phyloP scores from a whole-genome alignment of 2,797 vertebrate species.

The Podargus strigoides region DNA sequence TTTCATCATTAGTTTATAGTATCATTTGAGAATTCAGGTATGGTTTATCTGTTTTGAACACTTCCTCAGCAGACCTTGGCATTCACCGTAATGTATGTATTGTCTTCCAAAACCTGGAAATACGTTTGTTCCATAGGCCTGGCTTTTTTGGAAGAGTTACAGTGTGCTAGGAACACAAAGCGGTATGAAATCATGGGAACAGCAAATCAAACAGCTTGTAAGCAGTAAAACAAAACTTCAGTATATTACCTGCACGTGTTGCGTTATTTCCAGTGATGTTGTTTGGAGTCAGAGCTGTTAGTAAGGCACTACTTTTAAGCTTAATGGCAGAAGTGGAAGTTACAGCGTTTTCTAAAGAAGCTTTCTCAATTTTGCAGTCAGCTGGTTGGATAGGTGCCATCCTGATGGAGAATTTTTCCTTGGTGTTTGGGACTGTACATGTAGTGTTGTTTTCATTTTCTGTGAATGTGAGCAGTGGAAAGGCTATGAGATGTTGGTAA shows the following conservation, averaged over 20 bases:
- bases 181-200: neutral
- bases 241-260: constrained; percentile 57
- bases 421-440: constrained; percentile 50
- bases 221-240: neutral
- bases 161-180: neutral
- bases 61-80: neutral
- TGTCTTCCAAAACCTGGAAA: neutral
- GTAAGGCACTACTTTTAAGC: neutral
- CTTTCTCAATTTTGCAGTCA: constrained; percentile 34
- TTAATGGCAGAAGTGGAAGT: neutral
- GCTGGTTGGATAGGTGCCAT: neutral
- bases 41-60: neutral
- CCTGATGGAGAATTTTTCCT: constrained; percentile 49
- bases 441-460: constrained; percentile 64
- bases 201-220: neutral
- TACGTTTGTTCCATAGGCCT: neutral
- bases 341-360: neutral
- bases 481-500: neutral
- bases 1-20: neutral
- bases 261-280: constrained; percentile 30
- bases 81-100: neutral
- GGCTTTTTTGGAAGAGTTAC: neutral
- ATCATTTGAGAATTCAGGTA: neutral
- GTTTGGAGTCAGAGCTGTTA: neutral
- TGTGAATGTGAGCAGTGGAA: constrained; percentile 49